Conservation (phyloP, 1,140 invertebrate genomes). For the Gryon sp. region DNA sequence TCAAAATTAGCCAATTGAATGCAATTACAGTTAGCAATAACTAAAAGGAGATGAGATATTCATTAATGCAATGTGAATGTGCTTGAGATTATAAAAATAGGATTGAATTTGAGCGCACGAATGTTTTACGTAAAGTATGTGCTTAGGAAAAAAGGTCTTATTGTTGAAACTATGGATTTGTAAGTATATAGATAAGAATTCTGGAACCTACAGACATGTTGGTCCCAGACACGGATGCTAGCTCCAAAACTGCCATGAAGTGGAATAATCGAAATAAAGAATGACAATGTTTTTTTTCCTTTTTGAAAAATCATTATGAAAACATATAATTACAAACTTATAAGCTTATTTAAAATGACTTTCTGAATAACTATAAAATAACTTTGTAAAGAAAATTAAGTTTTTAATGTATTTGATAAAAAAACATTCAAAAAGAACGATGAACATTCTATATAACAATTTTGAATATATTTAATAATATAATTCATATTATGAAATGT, state of each 20-base stretch:
- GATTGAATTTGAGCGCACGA: slow-evolving; percentile 25
- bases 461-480: too few relatives aligned
- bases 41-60: background rate
- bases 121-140: slow-evolving; percentile 48
- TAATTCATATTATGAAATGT: too few relatives aligned
- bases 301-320: too few relatives aligned
- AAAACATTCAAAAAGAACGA: too few relatives aligned
- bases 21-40: slow-evolving; percentile 33
- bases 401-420: too few relatives aligned
- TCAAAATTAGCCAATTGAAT: slow-evolving; percentile 27
- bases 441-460: too few relatives aligned
- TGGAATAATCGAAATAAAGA: slow-evolving; percentile 59
- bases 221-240: slow-evolving; percentile 76
- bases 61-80: slow-evolving; percentile 20
- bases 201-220: slow-evolving; percentile 56
- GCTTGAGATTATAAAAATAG: slow-evolving; percentile 17
- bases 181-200: slow-evolving; percentile 74
- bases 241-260: slow-evolving; percentile 76
- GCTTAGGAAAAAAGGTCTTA: slow-evolving; percentile 52
- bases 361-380: too few relatives aligned
- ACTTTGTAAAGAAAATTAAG: too few relatives aligned
- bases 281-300: slow-evolving; percentile 54
- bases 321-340: slow-evolving; percentile 40
- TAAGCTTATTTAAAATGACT: slow-evolving; percentile 50
- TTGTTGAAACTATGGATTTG: slow-evolving; percentile 66